Conservation (phyloP, 1,140 invertebrate genomes). For the Hyles vespertilio region DNA sequence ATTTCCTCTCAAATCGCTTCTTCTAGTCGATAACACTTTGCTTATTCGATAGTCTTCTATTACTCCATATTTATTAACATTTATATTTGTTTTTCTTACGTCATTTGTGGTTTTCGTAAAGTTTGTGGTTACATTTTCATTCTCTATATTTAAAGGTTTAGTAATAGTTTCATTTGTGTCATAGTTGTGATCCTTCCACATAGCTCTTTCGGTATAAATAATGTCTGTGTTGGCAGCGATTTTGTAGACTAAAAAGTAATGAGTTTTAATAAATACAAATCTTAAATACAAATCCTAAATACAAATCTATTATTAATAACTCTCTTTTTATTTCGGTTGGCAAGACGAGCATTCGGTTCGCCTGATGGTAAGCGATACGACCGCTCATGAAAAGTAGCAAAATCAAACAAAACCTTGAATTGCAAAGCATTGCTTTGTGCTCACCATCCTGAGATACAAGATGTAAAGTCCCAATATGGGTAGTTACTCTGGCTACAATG, state of each 20-base stretch:
- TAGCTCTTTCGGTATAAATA: conserved; percentile 34
- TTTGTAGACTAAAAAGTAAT: conserved; percentile 49
- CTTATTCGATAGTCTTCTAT: conserved; percentile 39
- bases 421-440: no score
- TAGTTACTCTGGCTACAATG: no score
- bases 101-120: conserved; percentile 1
- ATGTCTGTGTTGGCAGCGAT: conserved; percentile 37
- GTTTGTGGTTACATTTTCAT: background rate
- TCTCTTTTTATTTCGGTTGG: no score
- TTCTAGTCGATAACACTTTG: conserved; percentile 35
- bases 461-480: no score
- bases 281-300: no score
- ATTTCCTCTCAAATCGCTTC: conserved; percentile 42
- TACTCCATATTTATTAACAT: conserved; percentile 26
- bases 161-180: background rate
- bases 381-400: no score
- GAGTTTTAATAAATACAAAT: background rate
- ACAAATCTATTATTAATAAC: no score
- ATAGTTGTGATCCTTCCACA: conserved; percentile 25
- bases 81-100: conserved; percentile 6
- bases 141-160: background rate
- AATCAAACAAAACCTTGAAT: no score
- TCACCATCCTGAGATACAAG: no score
- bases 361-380: no score
- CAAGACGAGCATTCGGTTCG: no score